These are phyloP conservation scores for Drosophila quasianomalipes DNA, from an alignment of 2,888 invertebrate genomes.

Conservation along the genomic window DNA sequence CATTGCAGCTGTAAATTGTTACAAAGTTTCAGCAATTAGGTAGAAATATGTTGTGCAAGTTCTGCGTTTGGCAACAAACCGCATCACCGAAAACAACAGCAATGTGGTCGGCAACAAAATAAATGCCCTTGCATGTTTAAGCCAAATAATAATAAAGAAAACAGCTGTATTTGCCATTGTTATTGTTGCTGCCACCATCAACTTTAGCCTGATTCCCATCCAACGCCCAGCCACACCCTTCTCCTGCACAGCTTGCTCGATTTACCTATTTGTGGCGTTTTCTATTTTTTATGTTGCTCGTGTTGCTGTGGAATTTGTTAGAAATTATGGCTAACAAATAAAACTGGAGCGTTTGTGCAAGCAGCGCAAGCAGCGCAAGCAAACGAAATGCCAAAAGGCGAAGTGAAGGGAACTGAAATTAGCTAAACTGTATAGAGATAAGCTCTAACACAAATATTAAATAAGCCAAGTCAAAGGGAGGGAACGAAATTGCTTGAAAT, in stretches of 20 bases:
- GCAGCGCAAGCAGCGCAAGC: conserved; percentile 8
- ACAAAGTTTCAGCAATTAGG: conserved; percentile 70
- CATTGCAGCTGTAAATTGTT: conserved; percentile 76
- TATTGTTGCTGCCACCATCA: conserved; percentile 34
- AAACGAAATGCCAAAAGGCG: conserved; percentile 13
- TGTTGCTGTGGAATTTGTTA: conserved; percentile 32
- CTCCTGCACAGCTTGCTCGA: background rate
- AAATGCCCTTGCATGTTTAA: conserved; percentile 72
- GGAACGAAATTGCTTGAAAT: background rate
- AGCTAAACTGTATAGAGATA: conserved; percentile 19
- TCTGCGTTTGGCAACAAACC: conserved; percentile 27
- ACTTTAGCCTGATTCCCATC: conserved; percentile 26
- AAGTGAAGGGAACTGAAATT: conserved; percentile 23
- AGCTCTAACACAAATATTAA: background rate
- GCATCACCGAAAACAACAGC: conserved; percentile 37
- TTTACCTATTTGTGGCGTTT: conserved; percentile 23
- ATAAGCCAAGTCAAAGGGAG: background rate
- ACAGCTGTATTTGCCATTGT: conserved; percentile 39
- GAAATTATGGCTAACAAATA: conserved; percentile 40
- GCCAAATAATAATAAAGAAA: conserved; percentile 71
- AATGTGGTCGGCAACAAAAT: conserved; percentile 55
- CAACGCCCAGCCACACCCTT: background rate
- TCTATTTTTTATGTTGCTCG: conserved; percentile 17
- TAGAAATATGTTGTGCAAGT: conserved; percentile 64
- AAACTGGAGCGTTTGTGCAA: conserved; percentile 9